Evolutionary conservation across 92 coral and sea anemone genomes (phyloP), one percentile per base, ranked within the genome.

Genomic region (Hydrozoanthus gracilis): DNA sequence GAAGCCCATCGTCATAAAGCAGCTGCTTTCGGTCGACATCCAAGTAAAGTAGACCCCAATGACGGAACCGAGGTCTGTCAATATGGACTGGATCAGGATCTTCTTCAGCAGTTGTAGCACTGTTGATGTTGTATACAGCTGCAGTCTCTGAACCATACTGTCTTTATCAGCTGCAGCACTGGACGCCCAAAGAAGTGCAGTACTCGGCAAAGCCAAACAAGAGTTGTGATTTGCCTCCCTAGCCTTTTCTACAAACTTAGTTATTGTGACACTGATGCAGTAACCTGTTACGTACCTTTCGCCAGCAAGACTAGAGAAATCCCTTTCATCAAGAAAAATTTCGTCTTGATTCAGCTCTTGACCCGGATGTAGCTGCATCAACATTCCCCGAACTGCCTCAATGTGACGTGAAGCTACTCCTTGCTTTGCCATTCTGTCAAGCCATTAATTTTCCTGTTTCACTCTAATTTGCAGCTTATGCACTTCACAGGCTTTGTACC

Each of bases 41-140:
- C 18, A 83, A 61, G 54, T 48, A 51, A 6, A 83, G 67, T 6
- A 83, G 49, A 17, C 87, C 87, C 87, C 87, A 83, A 49, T 83
- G 87, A 27, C 39, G 39, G 39, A 27, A 35, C 78, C 47, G 12
- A 7, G 47, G 14, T 70, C 18, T 62, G 39, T 51, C 45, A 11
- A 50, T 68, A 51, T 83, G 68, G 14, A 83, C 18, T 50, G 87
- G 78, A 72, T 18, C 48, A 84, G 35, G 46, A 72, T 70, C 68
- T 72, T 13, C 16, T 60, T 82, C 66, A 8, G 46, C 75, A 27
- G 12, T 10, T 5, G 49, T 4, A 14, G 11, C 44, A 35, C 49
- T 27, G 75, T 44, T 70, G 75, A 20, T 17, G 45, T 27, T 9
- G 47, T 27, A 1, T 4, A 27, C 14, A 35, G 15, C 48, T 44